These are phyloP conservation scores for Choloepus didactylus DNA, from an alignment of 2,797 vertebrate species.

Conservation along the genomic window DNA sequence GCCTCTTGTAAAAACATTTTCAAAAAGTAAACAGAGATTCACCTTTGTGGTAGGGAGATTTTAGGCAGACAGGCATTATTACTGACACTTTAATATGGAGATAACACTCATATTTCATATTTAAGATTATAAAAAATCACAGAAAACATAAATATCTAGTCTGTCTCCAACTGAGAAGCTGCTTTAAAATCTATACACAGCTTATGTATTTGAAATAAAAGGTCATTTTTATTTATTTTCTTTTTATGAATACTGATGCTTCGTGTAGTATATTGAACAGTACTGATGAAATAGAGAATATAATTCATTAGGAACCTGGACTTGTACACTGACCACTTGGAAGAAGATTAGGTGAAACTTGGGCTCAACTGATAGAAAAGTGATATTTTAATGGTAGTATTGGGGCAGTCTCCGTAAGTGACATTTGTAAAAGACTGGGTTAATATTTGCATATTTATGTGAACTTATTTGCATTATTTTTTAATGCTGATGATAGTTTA, in stretches of 20 bases:
- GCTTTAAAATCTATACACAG: conserved; percentile 60
- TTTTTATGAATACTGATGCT: conserved; percentile 33
- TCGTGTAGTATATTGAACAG: neutral
- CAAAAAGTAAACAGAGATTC: conserved; percentile 85
- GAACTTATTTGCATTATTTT: neutral
- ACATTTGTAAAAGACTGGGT: neutral
- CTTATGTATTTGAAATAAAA: conserved; percentile 60
- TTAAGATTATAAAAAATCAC: conserved; percentile 64
- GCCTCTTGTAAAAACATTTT: conserved; percentile 83
- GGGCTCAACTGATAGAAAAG: neutral
- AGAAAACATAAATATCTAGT: conserved; percentile 56
- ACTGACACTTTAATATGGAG: conserved; percentile 55
- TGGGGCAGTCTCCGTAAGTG: neutral
- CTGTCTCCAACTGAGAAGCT: neutral
- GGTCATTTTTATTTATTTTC: conserved; percentile 48
- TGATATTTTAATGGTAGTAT: neutral
- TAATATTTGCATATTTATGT: neutral
- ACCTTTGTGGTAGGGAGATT: conserved; percentile 78
- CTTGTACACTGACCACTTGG: neutral
- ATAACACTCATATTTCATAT: conserved; percentile 60
- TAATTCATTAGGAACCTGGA: conserved; percentile 34
- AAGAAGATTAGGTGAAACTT: neutral
- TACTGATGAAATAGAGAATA: neutral
- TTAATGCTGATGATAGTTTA: neutral
- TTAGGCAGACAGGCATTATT: conserved; percentile 73